A percentile compares a stretch with the other conserved stretches of the same genome.
Evolutionary conservation across 2,888 invertebrate species (phyloP).

Genomic region (Epinotia brunnichana): DNA sequence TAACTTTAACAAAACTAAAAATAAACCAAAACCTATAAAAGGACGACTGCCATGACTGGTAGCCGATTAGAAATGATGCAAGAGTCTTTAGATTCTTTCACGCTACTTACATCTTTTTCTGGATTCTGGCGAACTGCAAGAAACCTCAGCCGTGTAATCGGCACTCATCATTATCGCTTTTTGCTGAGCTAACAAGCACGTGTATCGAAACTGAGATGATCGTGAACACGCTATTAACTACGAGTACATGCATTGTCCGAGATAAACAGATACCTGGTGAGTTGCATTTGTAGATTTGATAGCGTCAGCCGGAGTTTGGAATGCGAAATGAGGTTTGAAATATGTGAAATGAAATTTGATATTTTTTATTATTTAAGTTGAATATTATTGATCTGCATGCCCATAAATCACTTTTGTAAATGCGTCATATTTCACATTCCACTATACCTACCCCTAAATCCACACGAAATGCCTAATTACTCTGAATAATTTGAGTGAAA

Average conservation of each 20-base stretch:
- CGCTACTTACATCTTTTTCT: slow-evolving; percentile 19
- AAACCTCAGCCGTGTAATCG: slow-evolving; percentile 33
- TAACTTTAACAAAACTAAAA: too few relatives aligned
- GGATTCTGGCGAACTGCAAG: slow-evolving; percentile 31
- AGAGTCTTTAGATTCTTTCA: slow-evolving; percentile 17
- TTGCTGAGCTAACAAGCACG: slow-evolving; percentile 14
- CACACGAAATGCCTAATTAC: too few relatives aligned
- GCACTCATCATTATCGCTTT: slow-evolving; percentile 37
- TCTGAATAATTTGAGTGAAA: too few relatives aligned
- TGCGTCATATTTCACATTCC: too few relatives aligned
- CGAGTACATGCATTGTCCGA: slow-evolving; percentile 26
- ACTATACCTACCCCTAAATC: too few relatives aligned
- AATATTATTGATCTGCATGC: too few relatives aligned
- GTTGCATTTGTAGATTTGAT: background rate
- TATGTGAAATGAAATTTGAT: too few relatives aligned
- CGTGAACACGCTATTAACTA: slow-evolving; percentile 15
- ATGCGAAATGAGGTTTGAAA: background rate
- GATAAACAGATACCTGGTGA: slow-evolving; percentile 1
- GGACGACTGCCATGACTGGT: background rate
- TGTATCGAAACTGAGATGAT: slow-evolving; percentile 37
- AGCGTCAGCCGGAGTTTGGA: background rate
- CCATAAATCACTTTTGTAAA: too few relatives aligned
- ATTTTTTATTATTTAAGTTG: too few relatives aligned
- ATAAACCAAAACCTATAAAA: background rate
- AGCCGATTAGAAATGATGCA: slow-evolving; percentile 6